A percentile compares a stretch with the other conserved stretches of the same genome.
Conservation (phyloP, 2,797 vertebrate species). For the Falco naumanni region DNA sequence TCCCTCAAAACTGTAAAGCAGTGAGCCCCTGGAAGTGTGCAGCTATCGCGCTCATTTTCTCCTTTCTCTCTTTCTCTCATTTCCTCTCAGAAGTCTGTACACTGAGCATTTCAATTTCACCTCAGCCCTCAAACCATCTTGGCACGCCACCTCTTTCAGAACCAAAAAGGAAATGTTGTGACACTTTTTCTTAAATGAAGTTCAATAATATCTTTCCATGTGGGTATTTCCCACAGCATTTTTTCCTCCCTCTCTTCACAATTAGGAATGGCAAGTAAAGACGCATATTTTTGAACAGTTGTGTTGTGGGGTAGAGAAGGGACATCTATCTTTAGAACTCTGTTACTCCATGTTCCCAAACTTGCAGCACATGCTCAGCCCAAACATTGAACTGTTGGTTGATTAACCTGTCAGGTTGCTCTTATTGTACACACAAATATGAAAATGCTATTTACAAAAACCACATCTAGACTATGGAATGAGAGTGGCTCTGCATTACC, state of each 20-base stretch:
- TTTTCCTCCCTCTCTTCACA: conserved; percentile 20
- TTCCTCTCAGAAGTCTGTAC: neutral
- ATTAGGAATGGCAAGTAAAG: conserved; percentile 50
- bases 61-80: conserved; percentile 2
- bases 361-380: neutral
- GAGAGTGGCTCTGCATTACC: neutral
- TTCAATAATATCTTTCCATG: neutral
- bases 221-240: conserved; percentile 12
- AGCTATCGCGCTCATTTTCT: neutral
- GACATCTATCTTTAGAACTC: conserved; percentile 48
- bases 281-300: conserved; percentile 49
- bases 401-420: neutral
- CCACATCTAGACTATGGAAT: neutral
- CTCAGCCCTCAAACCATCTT: conserved; percentile 9
- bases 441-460: neutral
- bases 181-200: conserved; percentile 20
- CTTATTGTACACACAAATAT: neutral
- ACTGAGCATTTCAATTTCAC: neutral
- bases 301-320: conserved; percentile 24
- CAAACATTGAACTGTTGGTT: conserved; percentile 2
- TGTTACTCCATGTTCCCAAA: conserved; percentile 25
- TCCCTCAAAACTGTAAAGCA: neutral
- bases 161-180: conserved; percentile 6
- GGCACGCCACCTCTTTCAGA: conserved; percentile 7
- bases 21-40: neutral